Base-by-base conservation (phyloP, 2,797 vertebrate species). In the Coreius guichenoti region DNA sequence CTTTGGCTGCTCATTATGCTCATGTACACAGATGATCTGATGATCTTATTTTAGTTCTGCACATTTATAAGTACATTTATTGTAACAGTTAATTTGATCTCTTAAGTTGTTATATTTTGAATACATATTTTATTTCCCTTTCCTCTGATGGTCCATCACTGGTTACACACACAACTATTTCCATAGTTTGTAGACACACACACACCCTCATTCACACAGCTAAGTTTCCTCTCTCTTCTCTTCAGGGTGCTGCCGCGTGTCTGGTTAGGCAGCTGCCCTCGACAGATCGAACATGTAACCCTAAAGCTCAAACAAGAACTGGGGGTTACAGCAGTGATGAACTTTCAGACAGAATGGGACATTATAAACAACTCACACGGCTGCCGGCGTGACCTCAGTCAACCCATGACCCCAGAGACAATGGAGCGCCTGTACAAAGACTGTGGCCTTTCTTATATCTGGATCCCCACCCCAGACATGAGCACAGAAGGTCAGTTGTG, bases 401-500 rank as follows among this genome's bases (percentile, higher is more conserved):
- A 97, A 45, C 91, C 95, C 85, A 97, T 98, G 97, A 97, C 91
- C 58, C 95, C 97, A 0, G 96, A 98, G 88, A 96, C 95, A 80
- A 96, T 99, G 93, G 96, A 94, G 91, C 94, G 92, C 80, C 91
- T 99, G 36, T 99, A 99, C 90, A 96, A 93, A 92, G 97, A 98
- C 87, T 96, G 94, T 84, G 96, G 96, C 68, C 91, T 99, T 84
- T 95, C 90, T 31, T 99, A 99, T 69, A 94, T 99, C 89, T 99
- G 98, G 98, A 95, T 99, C 88, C 98, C 98, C 19, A 99, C 98
- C 0, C 95, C 96, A 0, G 98, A 99, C 82, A 99, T 99, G 98
- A 99, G 98, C 93, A 99, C 98, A 0, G 96, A 98, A 93, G 98
- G 98, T 99, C 90, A 94, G 92, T 88, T 45, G 69, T 74, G 76